Evolutionary conservation across 2,888 invertebrate species (phyloP), one percentile per base, ranked within the genome.

Genomic region (Hermaeophaga mercurialis): DNA sequence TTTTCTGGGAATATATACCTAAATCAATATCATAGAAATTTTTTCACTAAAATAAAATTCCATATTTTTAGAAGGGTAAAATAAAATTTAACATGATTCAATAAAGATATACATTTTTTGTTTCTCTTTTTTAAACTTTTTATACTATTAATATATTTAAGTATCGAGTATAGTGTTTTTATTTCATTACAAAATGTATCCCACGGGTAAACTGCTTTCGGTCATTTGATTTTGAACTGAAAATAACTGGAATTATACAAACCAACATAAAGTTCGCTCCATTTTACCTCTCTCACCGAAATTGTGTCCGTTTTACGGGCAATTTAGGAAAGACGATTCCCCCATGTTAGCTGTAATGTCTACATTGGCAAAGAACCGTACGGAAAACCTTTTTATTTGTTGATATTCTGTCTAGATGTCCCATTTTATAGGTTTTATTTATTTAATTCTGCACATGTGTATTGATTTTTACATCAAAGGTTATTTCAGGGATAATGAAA

Each of bases 221-320:
- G 24, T 43, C 26, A 48, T 24, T 48, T 48, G 38, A 48, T 52
- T 44, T 36, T 19, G 11, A 12, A 43, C 15, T n/a, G 11, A 17
- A 44, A 44, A 34, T 3, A 43, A 33, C 15, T 15, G 9, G 31
- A 44, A 34, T 34, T 52, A 52, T 52, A 14, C 19, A 14, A 22
- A 17, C 39, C 41, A 14, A 24, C 43, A 34, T 52, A 44, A 52
- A 52, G 26, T 52, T 52, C 34, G 34, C 43, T 44, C 34, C 34
- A 52, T 44, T 52, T 52, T 43, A 12, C 19, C 49, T 44, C 58
- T 49, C 36, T 56, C 22, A 43, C 53, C 39, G 43, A 57, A 57
- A 47, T 57, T 48, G 57, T 57, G 49, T 55, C 52, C 54, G 31
- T 55, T 59, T 59, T 59, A 54, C 50, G 60, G 50, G 47, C 52